Conservation (phyloP, 2,888 invertebrate species). For the Philonicus albiceps region DNA sequence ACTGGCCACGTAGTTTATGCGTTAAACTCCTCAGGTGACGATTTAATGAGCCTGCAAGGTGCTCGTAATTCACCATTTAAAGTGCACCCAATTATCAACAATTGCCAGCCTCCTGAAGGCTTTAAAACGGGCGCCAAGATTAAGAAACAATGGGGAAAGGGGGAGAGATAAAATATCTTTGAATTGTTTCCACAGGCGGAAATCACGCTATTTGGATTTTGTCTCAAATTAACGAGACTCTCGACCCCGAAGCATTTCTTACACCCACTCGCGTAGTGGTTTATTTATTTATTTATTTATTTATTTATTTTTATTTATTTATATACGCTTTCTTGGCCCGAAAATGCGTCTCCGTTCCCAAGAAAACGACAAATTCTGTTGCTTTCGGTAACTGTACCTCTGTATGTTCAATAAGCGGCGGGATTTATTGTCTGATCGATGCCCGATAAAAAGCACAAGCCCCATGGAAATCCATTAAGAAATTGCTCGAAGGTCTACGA, state of each 20-base stretch:
- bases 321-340: not conserved
- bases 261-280: not conserved
- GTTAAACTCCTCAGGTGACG: constrained; percentile 34
- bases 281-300: not conserved
- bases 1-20: constrained; percentile 16
- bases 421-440: constrained; percentile 23
- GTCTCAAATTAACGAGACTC: not conserved
- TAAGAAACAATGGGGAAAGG: no score
- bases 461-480: constrained; percentile 17
- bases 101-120: not conserved
- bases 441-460: constrained; percentile 8
- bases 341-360: not conserved
- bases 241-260: not conserved
- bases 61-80: constrained; percentile 9
- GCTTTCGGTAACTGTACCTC: not conserved
- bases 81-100: not conserved
- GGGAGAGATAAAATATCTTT: not conserved
- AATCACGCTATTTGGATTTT: not conserved
- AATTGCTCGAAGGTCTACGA: constrained; percentile 13
- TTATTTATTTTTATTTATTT: not conserved
- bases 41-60: constrained; percentile 32
- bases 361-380: constrained; percentile 1
- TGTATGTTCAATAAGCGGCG: not conserved
- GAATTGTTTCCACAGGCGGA: not conserved
- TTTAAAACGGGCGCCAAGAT: not conserved